Base-by-base conservation (phyloP, 1,140 invertebrate species). In the Piezodorus guildinii region DNA sequence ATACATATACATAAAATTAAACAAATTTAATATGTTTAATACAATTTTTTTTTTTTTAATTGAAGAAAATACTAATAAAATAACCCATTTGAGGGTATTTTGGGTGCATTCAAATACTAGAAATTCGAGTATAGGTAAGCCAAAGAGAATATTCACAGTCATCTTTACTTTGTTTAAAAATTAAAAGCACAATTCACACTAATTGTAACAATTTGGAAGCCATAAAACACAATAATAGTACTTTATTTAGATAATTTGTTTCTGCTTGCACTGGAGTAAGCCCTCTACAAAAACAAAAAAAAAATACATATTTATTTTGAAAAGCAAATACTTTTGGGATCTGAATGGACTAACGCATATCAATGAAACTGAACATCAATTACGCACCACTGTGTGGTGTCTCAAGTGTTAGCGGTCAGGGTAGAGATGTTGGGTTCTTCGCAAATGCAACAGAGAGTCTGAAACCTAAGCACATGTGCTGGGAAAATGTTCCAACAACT, bases 51-150 rank as follows among this genome's bases (percentile, higher is more conserved):
- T 19, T 27, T 60, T 62, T 51, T 44, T 44, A 64, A n/a, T 4
- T 4, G 27, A 51, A 59, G 52, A 68, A 63, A 74, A 72, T 74
- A 83, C 96, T 97, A 99, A 75, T 97, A 97, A 75, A 99, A 99
- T 0, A 99, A 78, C 2, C 96, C 97, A 70, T 99, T 98, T 78
- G n/a, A n/a, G n/a, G n/a, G n/a, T n/a, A n/a, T 98, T 98, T 72
- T 92, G 88, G 58, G 76, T 76, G 21, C 91, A 91, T 75, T 99
- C 95, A 75, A 98, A 97, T 2, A 99, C 95, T 12, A 99, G n/a
- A 78, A 70, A 99, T 96, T 0, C 96, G 90, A 15, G 94, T 97
- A 30, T 97, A 97, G 3, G 96, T 99, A 5, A 99, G 76, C 0
- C 96, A 97, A n/a, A 99, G 77, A 62, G 87, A 87, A 75, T 99